Percentiles rank a stretch among this genome's conserved stretches.
These are phyloP conservation scores for Nemotelus pantherinus DNA, from an alignment of 2,888 invertebrate genomes.

Conservation along the genomic window DNA sequence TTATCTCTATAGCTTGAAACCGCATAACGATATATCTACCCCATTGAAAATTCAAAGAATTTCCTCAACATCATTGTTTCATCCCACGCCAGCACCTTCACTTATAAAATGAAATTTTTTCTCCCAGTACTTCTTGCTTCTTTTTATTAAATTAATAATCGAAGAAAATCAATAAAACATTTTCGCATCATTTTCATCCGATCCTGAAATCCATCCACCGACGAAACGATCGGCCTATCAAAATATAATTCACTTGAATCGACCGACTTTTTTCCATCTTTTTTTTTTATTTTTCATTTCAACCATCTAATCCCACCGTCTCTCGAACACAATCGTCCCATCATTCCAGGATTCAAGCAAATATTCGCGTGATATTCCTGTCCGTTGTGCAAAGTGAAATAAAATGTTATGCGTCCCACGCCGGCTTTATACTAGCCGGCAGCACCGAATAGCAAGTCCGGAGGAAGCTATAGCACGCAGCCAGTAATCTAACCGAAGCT, in stretches of 20 bases:
- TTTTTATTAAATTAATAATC: conserved; percentile 12
- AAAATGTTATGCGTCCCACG: conserved; percentile 30
- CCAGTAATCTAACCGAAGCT: not conserved
- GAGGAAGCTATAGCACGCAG: not conserved
- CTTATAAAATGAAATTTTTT: not conserved
- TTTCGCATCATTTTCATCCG: conserved; percentile 17
- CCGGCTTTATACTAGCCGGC: too few relatives aligned
- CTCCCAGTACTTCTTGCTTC: not conserved
- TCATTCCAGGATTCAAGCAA: too few relatives aligned
- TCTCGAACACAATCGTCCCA: too few relatives aligned
- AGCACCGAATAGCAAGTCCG: conserved; percentile 9
- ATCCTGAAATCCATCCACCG: not conserved
- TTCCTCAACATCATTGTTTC: too few relatives aligned
- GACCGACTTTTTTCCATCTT: not conserved
- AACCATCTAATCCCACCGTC: not conserved
- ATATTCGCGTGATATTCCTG: not conserved
- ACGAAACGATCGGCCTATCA: not conserved
- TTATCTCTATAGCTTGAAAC: too few relatives aligned
- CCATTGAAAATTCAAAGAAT: too few relatives aligned
- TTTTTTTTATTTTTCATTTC: conserved; percentile 6
- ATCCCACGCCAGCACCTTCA: not conserved
- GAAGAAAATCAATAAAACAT: conserved; percentile 26
- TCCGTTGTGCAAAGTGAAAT: not conserved
- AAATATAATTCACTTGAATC: conserved; percentile 17
- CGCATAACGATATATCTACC: too few relatives aligned